Evolutionary conservation across 2,797 vertebrate species (phyloP).

Genomic region (Varecia variegata): DNA sequence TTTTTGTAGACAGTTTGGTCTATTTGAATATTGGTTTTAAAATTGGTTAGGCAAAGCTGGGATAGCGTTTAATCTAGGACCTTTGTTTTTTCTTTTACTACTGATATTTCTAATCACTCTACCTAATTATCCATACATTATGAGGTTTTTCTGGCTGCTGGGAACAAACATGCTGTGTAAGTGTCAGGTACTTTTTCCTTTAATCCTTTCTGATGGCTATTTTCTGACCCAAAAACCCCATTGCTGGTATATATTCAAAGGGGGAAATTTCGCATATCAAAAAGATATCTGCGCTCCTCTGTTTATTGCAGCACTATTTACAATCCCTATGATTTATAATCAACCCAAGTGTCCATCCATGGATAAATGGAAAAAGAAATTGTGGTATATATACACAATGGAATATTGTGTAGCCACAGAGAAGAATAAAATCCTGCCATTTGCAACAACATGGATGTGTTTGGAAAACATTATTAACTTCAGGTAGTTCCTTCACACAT

Average conservation of each 20-base stretch:
- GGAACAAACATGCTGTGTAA: background rate
- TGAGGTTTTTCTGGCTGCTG: background rate
- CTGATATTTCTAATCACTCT: background rate
- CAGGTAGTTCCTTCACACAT: background rate
- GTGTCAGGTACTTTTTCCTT: background rate
- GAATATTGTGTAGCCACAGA: background rate
- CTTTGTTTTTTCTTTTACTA: background rate
- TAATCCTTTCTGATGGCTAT: background rate
- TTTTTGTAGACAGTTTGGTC: background rate
- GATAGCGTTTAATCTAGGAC: background rate
- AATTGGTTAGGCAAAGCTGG: background rate
- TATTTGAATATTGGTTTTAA: background rate
- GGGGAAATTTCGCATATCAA: too few relatives aligned
- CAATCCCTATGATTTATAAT: background rate
- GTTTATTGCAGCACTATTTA: too few relatives aligned
- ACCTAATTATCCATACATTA: background rate
- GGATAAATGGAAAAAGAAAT: background rate
- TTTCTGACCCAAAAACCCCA: background rate
- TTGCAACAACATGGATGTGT: background rate
- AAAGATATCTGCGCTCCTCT: too few relatives aligned
- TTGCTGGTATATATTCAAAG: too few relatives aligned
- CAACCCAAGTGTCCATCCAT: background rate
- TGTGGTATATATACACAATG: background rate
- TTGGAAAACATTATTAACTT: background rate
- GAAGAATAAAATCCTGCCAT: background rate